Evolutionary conservation across 2,113 vertebrate species (phyloP).

Genomic region (Dicerorhinus sumatrensis): DNA sequence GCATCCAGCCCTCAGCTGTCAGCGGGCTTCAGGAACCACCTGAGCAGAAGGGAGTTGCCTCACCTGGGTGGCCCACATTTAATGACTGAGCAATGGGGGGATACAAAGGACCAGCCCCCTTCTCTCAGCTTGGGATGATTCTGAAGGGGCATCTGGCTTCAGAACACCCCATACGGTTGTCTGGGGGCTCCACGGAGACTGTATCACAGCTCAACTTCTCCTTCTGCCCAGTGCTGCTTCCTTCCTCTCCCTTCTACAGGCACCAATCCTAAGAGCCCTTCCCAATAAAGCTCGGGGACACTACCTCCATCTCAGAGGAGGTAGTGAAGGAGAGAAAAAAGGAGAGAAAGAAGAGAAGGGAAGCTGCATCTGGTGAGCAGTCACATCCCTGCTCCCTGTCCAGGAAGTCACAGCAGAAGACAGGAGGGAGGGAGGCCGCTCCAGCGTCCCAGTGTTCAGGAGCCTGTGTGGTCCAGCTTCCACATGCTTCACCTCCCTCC

Average conservation of each 20-base stretch:
- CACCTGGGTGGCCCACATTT: not conserved
- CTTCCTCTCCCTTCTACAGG: not conserved
- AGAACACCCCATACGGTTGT: not conserved
- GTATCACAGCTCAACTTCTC: not conserved
- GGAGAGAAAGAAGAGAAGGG: not conserved
- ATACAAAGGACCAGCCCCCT: accelerated
- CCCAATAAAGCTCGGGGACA: not conserved
- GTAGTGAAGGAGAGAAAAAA: not conserved
- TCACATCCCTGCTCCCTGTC: not conserved
- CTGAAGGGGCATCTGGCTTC: not conserved
- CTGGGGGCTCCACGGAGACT: not conserved
- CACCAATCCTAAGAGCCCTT: not conserved
- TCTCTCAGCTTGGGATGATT: not conserved
- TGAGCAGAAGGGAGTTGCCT: not conserved
- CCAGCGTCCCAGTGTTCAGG: accelerated
- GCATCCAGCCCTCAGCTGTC: not conserved
- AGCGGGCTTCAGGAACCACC: not conserved
- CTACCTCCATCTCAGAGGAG: not conserved
- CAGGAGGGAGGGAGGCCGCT: not conserved
- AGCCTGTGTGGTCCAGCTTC: not conserved
- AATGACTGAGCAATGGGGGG: accelerated
- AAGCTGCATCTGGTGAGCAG: not conserved
- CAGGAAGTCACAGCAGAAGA: not conserved
- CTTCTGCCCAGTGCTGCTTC: not conserved
- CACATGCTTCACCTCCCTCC: not conserved